A percentile compares a stretch with the other conserved stretches of the same genome.
These are phyloP conservation scores for Eulithis testata DNA, from an alignment of 2,888 invertebrate species.

Conservation along the genomic window DNA sequence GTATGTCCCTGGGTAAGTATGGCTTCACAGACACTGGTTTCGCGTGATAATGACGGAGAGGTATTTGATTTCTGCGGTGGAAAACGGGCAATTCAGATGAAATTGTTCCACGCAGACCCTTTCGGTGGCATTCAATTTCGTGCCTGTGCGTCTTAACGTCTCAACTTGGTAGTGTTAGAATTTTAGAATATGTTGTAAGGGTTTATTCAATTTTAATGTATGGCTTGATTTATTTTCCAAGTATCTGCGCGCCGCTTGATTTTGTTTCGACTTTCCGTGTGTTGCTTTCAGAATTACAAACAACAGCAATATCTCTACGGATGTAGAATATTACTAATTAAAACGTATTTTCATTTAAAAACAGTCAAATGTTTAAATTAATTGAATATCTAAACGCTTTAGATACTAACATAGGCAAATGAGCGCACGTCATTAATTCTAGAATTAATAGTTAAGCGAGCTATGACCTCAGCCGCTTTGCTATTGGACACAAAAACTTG, in stretches of 20 bases:
- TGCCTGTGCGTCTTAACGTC: background rate
- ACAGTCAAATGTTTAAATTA: background rate
- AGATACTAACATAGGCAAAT: constrained; percentile 9
- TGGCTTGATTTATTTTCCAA: background rate
- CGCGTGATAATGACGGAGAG: constrained; percentile 33
- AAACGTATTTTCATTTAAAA: no score
- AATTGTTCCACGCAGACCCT: constrained; percentile 14
- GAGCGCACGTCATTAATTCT: constrained; percentile 21
- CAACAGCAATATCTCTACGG: no score
- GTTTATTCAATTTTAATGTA: no score
- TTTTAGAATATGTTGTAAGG: no score
- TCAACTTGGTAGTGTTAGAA: background rate
- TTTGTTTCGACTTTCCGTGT: no score
- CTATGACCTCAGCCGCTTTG: constrained; percentile 52
- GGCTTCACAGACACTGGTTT: constrained; percentile 66
- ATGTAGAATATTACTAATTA: no score
- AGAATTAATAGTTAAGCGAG: constrained; percentile 35
- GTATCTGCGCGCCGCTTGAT: background rate
- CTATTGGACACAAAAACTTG: constrained; percentile 49
- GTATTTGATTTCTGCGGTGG: constrained; percentile 29
- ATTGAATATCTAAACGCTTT: background rate
- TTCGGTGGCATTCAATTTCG: background rate
- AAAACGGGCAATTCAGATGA: constrained; percentile 14
- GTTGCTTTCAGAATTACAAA: no score
- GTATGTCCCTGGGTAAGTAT: constrained; percentile 53